Evolutionary conservation across 2,113 vertebrate genomes (phyloP).

Genomic region (Salminus brasiliensis): DNA sequence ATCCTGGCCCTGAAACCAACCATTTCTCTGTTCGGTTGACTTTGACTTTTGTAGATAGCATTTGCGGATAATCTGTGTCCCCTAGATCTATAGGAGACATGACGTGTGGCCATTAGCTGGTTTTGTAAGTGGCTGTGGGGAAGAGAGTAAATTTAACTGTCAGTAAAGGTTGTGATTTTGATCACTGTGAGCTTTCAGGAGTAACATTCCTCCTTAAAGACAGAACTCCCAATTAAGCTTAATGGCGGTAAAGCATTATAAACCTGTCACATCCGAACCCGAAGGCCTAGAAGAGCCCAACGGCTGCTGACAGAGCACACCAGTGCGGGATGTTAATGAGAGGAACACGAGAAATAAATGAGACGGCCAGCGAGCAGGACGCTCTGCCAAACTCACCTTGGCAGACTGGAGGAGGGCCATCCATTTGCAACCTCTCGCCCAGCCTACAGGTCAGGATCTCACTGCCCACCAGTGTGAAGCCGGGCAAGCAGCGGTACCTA

Average conservation of each 20-base stretch:
- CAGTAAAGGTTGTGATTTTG: not conserved
- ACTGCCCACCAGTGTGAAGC: conserved; percentile 92
- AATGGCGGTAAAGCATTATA: not conserved
- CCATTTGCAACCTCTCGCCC: conserved; percentile 93
- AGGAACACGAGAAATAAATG: conserved; percentile 21
- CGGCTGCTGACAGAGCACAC: not conserved
- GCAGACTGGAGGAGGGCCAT: conserved; percentile 88
- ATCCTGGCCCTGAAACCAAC: too few relatives aligned
- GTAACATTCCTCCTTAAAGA: not conserved
- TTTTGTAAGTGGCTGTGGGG: too few relatives aligned
- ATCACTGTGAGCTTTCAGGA: not conserved
- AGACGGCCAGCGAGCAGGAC: not conserved
- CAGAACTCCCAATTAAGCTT: conserved; percentile 12
- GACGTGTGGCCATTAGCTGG: too few relatives aligned
- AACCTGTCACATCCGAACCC: conserved; percentile 14
- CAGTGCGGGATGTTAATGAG: not conserved
- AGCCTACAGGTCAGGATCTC: conserved; percentile 93
- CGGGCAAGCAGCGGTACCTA: conserved; percentile 91
- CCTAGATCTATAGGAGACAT: too few relatives aligned
- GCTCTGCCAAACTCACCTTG: conserved; percentile 81
- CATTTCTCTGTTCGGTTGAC: too few relatives aligned
- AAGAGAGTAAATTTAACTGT: not conserved
- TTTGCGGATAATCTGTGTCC: too few relatives aligned
- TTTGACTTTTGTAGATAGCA: too few relatives aligned
- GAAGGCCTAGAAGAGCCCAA: not conserved